A percentile compares a stretch with the other conserved stretches of the same genome.
These are phyloP conservation scores for Polia nebulosa DNA, from an alignment of 2,888 invertebrate genomes.

Conservation along the genomic window DNA sequence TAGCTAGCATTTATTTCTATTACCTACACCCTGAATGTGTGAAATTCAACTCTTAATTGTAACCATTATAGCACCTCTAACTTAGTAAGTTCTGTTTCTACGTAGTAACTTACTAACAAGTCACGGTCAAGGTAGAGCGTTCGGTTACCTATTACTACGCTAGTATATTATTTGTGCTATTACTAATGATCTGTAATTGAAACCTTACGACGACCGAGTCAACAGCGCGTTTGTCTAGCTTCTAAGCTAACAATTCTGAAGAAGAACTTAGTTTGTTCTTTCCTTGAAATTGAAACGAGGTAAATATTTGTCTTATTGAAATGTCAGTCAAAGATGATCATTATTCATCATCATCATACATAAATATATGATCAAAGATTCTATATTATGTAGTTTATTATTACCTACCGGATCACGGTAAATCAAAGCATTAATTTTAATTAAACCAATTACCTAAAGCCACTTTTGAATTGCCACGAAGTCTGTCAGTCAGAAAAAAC, in stretches of 20 bases:
- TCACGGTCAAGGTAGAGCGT: slow-evolving; percentile 25
- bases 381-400: no score
- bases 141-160: not conserved
- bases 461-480: no score
- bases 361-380: no score
- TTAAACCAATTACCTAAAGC: no score
- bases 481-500: no score
- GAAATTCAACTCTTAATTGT: slow-evolving; percentile 10
- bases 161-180: no score
- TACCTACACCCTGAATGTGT: slow-evolving; percentile 6
- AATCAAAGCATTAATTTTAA: no score
- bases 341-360: no score
- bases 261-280: not conserved
- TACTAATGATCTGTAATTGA: no score
- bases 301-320: not conserved
- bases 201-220: not conserved
- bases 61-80: not conserved
- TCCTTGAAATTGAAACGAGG: not conserved
- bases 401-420: no score
- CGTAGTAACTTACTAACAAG: not conserved
- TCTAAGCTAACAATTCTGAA: not conserved
- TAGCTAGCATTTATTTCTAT: not conserved
- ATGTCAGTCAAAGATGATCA: no score
- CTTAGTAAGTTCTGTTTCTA: not conserved
- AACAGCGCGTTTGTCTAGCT: not conserved